phyloP scores from a whole-genome alignment of 2,113 vertebrate genomes.

The Cervus canadensis region DNA sequence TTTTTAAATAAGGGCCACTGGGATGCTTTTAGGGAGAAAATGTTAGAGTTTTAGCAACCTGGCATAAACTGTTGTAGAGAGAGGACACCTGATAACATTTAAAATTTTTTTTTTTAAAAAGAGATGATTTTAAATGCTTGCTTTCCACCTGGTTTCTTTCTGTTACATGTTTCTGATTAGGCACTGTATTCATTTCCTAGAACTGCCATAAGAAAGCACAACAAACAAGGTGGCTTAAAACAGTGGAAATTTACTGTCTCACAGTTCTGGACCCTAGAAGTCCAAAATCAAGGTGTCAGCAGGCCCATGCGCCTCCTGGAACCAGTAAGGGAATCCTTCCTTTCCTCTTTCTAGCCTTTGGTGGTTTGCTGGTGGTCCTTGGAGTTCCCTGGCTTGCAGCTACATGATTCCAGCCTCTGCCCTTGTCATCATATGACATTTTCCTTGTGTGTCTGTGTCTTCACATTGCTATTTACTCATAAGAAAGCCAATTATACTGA shows the following conservation, averaged over 20 bases:
- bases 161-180: not conserved
- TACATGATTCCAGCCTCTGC: not conserved
- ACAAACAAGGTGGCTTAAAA: not conserved
- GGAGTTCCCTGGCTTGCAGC: not conserved
- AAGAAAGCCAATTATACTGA: not conserved
- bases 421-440: not conserved
- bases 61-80: not conserved
- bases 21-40: not conserved
- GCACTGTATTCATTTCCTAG: not conserved
- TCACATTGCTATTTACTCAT: not conserved
- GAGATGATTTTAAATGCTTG: not conserved
- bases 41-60: not conserved
- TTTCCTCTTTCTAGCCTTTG: not conserved
- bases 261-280: not conserved
- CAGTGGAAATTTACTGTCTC: not conserved
- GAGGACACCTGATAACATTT: not conserved
- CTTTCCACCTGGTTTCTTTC: not conserved
- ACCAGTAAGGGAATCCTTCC: not conserved
- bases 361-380: not conserved
- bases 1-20: not conserved
- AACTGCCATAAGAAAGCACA: not conserved
- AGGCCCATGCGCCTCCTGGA: not conserved
- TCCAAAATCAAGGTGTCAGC: not conserved
- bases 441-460: not conserved
- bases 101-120: not conserved